Conservation (phyloP, 1,140 invertebrate species). For the Drosophila cardini region DNA sequence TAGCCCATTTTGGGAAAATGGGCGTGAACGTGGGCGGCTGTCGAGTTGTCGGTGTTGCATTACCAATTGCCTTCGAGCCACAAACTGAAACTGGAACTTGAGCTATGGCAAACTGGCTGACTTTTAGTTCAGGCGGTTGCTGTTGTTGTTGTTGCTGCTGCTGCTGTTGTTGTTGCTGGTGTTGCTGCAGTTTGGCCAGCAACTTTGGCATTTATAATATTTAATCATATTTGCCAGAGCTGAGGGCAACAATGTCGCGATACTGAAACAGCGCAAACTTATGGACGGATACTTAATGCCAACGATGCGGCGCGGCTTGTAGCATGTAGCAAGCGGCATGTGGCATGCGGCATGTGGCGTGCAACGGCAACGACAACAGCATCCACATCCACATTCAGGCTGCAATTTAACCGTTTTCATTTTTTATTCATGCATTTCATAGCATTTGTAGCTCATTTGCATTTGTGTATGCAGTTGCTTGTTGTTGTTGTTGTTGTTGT, state of each 20-base stretch:
- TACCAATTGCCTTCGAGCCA: conserved; percentile 11
- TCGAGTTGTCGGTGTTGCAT: conserved; percentile 27
- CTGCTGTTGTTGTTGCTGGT: conserved; percentile 19
- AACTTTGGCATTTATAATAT: conserved; percentile 81
- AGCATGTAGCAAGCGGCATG: conserved; percentile 13
- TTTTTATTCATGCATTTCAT: conserved; percentile 80
- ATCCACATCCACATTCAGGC: conserved; percentile 17
- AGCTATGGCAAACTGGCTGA: conserved; percentile 8
- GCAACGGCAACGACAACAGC: conserved; percentile 1
- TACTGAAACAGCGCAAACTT: conserved; percentile 34
- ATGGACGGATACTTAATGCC: conserved; percentile 44
- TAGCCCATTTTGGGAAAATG: conserved; percentile 20
- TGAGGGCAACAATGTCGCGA: conserved; percentile 56
- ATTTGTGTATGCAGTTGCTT: too few species aligned
- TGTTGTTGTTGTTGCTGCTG: conserved; percentile 16
- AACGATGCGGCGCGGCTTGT: neutral
- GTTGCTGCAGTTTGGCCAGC: conserved; percentile 35
- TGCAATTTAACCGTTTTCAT: conserved; percentile 71
- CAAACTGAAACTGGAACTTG: conserved; percentile 13
- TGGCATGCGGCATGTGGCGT: conserved; percentile 5
- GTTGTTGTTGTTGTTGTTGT: conserved; percentile 50
- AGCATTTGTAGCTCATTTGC: conserved; percentile 80
- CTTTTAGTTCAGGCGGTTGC: conserved; percentile 15
- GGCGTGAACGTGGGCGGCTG: conserved; percentile 20
- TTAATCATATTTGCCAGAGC: conserved; percentile 74